phyloP scores from a whole-genome alignment of 2,888 invertebrate genomes.

The Drosophila tripunctata region DNA sequence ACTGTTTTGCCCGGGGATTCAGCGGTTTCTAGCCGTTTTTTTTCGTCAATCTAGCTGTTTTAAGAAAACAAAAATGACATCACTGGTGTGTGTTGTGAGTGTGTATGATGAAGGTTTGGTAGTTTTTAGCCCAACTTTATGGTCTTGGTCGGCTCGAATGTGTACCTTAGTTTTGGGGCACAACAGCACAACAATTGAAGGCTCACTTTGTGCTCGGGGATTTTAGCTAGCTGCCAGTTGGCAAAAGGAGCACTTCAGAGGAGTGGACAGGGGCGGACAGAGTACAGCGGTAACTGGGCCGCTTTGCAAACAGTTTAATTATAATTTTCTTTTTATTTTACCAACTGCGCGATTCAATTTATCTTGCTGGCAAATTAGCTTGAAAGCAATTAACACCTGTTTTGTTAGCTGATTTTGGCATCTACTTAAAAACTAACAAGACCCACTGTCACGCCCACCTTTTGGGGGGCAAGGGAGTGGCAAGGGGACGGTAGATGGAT shows the following conservation, averaged over 20 bases:
- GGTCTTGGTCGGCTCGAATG: conserved; percentile 40
- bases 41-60: too few species aligned
- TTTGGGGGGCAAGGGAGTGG: too few species aligned
- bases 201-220: conserved; percentile 3
- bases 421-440: conserved; percentile 73
- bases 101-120: conserved; percentile 9
- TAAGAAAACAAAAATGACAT: too few species aligned
- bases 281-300: neutral
- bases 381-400: conserved; percentile 79
- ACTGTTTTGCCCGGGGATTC: too few species aligned
- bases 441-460: neutral
- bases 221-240: too few species aligned
- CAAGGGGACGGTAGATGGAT: too few species aligned
- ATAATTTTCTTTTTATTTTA: conserved; percentile 56
- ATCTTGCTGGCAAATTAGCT: conserved; percentile 70
- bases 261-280: neutral
- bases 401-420: conserved; percentile 71
- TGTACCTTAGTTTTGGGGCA: conserved; percentile 3
- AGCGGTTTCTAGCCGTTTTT: too few species aligned
- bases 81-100: neutral
- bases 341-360: conserved; percentile 63
- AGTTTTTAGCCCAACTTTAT: conserved; percentile 50
- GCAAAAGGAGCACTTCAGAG: conserved; percentile 10
- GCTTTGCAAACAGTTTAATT: conserved; percentile 70
- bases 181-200: conserved; percentile 3